Conservation (phyloP, 2,113 vertebrate genomes). For the Ascaphus truei region DNA sequence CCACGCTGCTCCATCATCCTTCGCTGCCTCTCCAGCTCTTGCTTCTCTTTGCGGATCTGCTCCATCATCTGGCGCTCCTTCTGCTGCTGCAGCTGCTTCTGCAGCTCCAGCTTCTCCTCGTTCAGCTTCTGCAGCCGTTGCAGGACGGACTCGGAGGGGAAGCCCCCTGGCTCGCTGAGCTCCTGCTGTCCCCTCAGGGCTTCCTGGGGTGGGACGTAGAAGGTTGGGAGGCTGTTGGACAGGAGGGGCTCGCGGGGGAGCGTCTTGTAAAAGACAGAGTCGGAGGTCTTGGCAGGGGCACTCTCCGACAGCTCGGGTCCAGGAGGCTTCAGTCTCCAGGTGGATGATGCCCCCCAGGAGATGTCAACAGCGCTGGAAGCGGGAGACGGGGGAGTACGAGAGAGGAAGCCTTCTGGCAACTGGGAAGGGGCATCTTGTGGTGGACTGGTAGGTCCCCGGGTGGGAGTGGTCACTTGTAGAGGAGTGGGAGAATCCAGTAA, state of each 20-base stretch:
- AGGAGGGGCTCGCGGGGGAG: constrained; percentile 55
- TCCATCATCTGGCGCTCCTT: constrained; percentile 95
- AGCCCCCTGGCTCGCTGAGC: constrained; percentile 21
- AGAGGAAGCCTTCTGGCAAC: not conserved
- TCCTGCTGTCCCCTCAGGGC: constrained; percentile 40
- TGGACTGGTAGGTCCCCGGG: not conserved
- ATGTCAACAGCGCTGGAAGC: constrained; percentile 43
- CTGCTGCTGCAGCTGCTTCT: constrained; percentile 79
- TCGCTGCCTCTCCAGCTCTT: constrained; percentile 78
- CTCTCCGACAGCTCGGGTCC: constrained; percentile 43
- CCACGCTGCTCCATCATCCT: constrained; percentile 66
- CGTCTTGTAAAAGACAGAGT: constrained; percentile 37
- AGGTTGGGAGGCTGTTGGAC: constrained; percentile 79
- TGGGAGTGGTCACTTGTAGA: not conserved
- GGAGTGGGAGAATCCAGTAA: not conserved
- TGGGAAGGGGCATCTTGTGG: not conserved
- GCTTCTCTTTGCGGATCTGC: constrained; percentile 89
- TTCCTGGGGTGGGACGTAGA: constrained; percentile 77
- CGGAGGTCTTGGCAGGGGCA: constrained; percentile 30
- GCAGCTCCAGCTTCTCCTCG: constrained; percentile 81
- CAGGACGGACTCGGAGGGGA: constrained; percentile 57
- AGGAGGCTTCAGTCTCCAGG: constrained; percentile 30
- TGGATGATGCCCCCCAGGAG: not conserved
- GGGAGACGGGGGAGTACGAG: constrained; percentile 38
- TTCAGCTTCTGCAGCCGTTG: constrained; percentile 84